Base-by-base conservation (phyloP, 2,113 vertebrate species). In the Phaetusa simplex region DNA sequence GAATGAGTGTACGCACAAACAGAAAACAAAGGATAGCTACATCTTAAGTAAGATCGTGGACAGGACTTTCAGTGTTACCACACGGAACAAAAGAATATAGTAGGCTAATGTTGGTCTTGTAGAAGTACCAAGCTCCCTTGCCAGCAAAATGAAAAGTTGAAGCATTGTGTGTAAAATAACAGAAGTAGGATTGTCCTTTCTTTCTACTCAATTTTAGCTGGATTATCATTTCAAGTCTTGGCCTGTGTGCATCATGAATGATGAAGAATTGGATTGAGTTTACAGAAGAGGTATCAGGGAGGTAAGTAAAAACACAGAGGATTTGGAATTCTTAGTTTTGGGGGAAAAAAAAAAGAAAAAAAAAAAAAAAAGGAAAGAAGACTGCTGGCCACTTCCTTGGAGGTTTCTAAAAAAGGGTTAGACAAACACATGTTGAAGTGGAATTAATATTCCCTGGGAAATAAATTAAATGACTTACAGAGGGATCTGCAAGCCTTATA, bases 1-100 rank as follows among this genome's bases (percentile, higher is more conserved):
- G 18, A 50, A 80, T 0, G 0, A 59, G 15, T n/a, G 5, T 61
- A 38, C 38, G 32, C 29, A 69, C 19, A 52, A 30, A 40, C 0
- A 56, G 9, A 21, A 77, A 82, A 77, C 45, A 8, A 82, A 50
- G 14, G 69, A 70, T 5, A 36, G 36, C 6, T 47, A 32, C 4
- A 18, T 66, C 10, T 49, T 49, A 26, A 69, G 15, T 15, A 61
- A 45, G 21, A 21, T 23, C 42, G 5, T 13, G 59, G 52, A 24
- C 5, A 55, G 12, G 22, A 17, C 34, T 89, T 82, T 14, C 13
- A 32, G 26, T 17, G 5, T 47, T 71, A 61, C 6, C 38, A 82
- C 4, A 23, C 4, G 56, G 26, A 59, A 52, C 10, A 61, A 50
- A 58, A 15, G 13, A 59, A 17, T 14, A 17, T 0, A 64, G 24